Percentiles rank a stretch among this genome's conserved stretches.
phyloP scores from a whole-genome alignment of 2,113 vertebrate genomes.

The Zosterops japonicus region DNA sequence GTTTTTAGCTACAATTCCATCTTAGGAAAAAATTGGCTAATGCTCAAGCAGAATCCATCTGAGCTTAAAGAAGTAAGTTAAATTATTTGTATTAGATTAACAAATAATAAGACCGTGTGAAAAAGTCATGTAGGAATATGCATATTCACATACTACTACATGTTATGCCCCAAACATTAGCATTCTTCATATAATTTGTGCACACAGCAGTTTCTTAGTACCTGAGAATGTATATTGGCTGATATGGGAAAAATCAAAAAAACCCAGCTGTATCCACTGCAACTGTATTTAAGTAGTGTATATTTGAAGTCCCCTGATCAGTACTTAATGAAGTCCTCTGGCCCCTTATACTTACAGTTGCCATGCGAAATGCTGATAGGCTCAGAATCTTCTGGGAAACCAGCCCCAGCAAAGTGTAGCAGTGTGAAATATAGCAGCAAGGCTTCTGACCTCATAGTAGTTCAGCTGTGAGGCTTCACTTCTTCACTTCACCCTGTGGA shows the following conservation, averaged over 20 bases:
- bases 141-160: too few species aligned
- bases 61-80: background rate
- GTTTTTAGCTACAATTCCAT: background rate
- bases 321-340: background rate
- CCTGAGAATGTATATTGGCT: background rate
- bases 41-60: background rate
- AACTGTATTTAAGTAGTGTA: background rate
- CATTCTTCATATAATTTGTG: too few species aligned
- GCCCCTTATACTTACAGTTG: conserved; percentile 90
- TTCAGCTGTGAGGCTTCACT: conserved; percentile 82
- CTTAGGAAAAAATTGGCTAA: background rate
- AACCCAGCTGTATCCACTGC: background rate
- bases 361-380: conserved; percentile 99
- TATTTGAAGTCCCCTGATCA: background rate
- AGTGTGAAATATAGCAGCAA: conserved; percentile 97
- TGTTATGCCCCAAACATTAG: too few species aligned
- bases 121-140: background rate
- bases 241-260: background rate
- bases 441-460: conserved; percentile 98
- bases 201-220: background rate
- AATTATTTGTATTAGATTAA: background rate
- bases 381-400: conserved; percentile 98
- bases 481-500: conserved; percentile 88
- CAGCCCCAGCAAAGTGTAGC: conserved; percentile 91
- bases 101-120: background rate